Evolutionary conservation across 2,113 vertebrate genomes (phyloP), one percentile per base, ranked within the genome.

Genomic region (Pungitius pungitius): DNA sequence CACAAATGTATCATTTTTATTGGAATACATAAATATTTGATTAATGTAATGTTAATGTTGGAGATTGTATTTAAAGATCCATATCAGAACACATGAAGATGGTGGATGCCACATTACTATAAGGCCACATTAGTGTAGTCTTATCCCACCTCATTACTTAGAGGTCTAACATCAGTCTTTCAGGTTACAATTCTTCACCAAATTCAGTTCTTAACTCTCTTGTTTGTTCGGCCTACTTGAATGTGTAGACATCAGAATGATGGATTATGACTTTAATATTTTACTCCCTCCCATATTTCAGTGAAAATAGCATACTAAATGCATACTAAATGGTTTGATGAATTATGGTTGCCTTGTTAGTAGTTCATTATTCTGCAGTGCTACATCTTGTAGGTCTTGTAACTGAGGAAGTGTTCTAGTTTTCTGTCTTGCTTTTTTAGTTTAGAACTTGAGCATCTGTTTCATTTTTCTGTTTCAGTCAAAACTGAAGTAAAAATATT

Each of bases 61-160:
- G 2, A 51, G 35, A 58, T 57, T 37, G 20, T 33, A 3, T 13
- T 49, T 35, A 37, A 26, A 39, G 42, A 59, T 45, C 40, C 15
- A 27, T 52, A 26, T 42, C 49, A 43, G 8, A 42, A 37, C 24
- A 49, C 13, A 42, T 1, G 42, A 37, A 39, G 17, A 11, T n/a
- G 47, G 24, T 35, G 35, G 27, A n/a, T 13, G n/a, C 11, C 14
- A 14, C 14, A 52, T 52, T 18, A 15, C 3, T 56, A 15, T 72
- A 42, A 70, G 22, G 35, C 45, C 57, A 51, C 35, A 64, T 64
- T 64, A 74, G 51, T 22, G 27, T 17, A n/a, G 33, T 33, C 4
- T 14, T 14, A 60, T 62, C 49, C 20, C 15, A 24, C 22, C 22
- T 9, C 27, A 22, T 35, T 24, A 37, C 69, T 40, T 35, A 61